Evolutionary conservation across 2,797 vertebrate genomes (phyloP).

Genomic region (Macroramphosus scolopax): DNA sequence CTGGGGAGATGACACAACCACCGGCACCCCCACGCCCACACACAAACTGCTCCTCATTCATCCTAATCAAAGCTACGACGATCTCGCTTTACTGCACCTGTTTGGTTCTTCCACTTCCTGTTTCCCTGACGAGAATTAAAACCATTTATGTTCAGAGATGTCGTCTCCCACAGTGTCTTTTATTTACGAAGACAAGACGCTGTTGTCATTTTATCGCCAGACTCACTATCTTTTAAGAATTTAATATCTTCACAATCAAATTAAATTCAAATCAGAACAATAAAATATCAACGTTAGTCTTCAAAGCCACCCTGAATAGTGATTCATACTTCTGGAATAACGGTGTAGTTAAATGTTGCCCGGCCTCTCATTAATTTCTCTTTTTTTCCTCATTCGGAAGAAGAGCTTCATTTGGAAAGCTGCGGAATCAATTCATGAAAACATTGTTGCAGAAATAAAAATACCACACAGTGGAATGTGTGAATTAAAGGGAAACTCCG

Average conservation of each 20-base stretch:
- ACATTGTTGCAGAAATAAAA: no score
- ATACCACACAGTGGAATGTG: no score
- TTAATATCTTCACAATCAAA: slow-evolving; percentile 30
- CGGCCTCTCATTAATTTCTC: slow-evolving; percentile 23
- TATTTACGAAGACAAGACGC: background rate
- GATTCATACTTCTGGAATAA: slow-evolving; percentile 46
- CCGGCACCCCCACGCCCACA: slow-evolving; percentile 18
- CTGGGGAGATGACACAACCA: slow-evolving; percentile 36
- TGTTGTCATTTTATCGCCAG: no score
- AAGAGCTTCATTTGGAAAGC: no score
- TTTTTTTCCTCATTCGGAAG: slow-evolving; percentile 8
- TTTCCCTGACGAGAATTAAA: background rate
- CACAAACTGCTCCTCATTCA: slow-evolving; percentile 37
- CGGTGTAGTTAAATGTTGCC: slow-evolving; percentile 48
- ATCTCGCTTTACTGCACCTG: slow-evolving; percentile 7
- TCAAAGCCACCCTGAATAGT: slow-evolving; percentile 36
- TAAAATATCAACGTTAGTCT: slow-evolving; percentile 23
- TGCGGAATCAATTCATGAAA: no score
- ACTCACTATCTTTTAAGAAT: slow-evolving; percentile 24
- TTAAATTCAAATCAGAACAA: slow-evolving; percentile 27
- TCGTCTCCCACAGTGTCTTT: no score
- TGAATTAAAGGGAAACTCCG: no score
- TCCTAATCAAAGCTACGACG: slow-evolving; percentile 3
- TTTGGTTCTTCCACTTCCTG: background rate
- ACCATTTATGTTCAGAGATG: background rate